Conservation (phyloP, 2,888 invertebrate species). For the Plagiodera versicolora region DNA sequence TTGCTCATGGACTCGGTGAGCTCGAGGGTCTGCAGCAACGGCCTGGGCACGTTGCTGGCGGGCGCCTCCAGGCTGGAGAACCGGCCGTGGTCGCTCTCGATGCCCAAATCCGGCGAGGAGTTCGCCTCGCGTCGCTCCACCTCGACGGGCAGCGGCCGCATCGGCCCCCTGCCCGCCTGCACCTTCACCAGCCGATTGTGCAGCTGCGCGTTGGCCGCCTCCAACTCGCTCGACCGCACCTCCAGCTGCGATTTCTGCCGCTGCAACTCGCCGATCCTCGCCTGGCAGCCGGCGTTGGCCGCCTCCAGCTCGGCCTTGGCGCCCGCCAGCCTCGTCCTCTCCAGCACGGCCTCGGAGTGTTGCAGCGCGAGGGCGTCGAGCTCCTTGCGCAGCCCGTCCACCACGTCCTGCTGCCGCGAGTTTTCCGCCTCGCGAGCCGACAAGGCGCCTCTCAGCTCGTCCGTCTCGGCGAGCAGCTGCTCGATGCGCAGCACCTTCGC, state of each 20-base stretch:
- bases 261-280: constrained; percentile 43
- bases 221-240: constrained; percentile 52
- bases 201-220: constrained; percentile 51
- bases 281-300: constrained; percentile 41
- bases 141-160: constrained; percentile 45
- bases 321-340: constrained; percentile 72
- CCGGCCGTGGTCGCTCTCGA: constrained; percentile 77
- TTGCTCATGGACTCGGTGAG: constrained; percentile 53
- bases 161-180: constrained; percentile 37
- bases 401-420: constrained; percentile 58
- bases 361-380: constrained; percentile 73
- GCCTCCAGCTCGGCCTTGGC: constrained; percentile 69
- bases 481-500: constrained; percentile 56
- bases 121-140: constrained; percentile 53
- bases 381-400: constrained; percentile 63
- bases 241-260: constrained; percentile 57
- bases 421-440: constrained; percentile 52
- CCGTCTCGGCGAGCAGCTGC: constrained; percentile 54
- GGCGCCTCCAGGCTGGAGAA: constrained; percentile 66
- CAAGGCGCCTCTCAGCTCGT: constrained; percentile 53
- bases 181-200: constrained; percentile 49
- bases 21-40: constrained; percentile 55
- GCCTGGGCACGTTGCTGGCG: constrained; percentile 53
- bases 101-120: constrained; percentile 85
- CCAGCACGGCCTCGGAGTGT: constrained; percentile 72